Percentiles rank a stretch among this genome's conserved stretches.
phyloP scores from a whole-genome alignment of 2,113 vertebrate species.

The Sinocyclocheilus maitianheensis region DNA sequence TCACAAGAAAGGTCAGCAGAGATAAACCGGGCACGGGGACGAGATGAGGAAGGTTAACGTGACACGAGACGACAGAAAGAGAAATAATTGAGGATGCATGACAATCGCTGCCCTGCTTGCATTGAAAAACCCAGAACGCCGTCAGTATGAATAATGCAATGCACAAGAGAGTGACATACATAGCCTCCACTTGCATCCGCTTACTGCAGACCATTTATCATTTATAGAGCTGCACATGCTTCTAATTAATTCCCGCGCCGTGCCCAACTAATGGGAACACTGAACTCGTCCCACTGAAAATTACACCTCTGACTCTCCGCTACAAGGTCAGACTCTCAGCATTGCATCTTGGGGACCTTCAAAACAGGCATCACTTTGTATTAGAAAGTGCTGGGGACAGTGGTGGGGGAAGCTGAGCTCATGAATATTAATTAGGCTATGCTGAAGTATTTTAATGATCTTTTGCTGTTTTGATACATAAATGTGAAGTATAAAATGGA shows the following conservation, averaged over 20 bases:
- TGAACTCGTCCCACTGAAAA: constrained; percentile 45
- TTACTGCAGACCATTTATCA: constrained; percentile 39
- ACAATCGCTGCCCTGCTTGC: constrained; percentile 3
- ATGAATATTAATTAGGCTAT: constrained; percentile 1
- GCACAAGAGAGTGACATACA: constrained; percentile 35
- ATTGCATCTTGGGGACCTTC: constrained; percentile 18
- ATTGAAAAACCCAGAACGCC: constrained; percentile 18
- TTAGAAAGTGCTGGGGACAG: neutral
- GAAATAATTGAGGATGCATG: constrained; percentile 19
- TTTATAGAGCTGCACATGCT: constrained; percentile 18
- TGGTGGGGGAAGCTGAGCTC: neutral
- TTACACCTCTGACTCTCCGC: constrained; percentile 45
- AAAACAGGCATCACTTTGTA: neutral
- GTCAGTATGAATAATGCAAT: constrained; percentile 40
- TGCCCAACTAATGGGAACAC: constrained; percentile 49
- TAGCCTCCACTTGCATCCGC: constrained; percentile 39
- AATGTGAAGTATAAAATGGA: neutral
- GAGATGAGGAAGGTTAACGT: constrained; percentile 5
- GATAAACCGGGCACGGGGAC: neutral
- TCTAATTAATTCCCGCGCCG: constrained; percentile 50
- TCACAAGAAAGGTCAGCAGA: constrained; percentile 17
- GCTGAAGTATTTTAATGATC: neutral
- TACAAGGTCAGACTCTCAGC: constrained; percentile 46
- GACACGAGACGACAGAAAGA: neutral
- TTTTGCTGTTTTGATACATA: neutral